These are phyloP conservation scores for Anguilla pacifica DNA, from an alignment of 2,797 vertebrate genomes.

Conservation along the genomic window DNA sequence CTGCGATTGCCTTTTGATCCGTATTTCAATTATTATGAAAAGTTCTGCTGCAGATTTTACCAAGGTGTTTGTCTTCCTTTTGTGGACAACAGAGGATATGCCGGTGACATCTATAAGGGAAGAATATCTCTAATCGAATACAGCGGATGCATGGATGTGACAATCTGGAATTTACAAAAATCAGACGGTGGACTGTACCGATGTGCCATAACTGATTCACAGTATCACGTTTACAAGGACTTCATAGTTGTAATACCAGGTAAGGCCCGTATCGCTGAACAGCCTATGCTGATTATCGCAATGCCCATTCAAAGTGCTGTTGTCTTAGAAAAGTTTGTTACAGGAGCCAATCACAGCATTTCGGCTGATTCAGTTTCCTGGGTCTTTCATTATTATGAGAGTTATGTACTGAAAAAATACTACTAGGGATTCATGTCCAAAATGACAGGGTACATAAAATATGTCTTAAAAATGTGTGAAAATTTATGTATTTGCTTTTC, in stretches of 20 bases:
- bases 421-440: no score
- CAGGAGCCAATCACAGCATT: no score
- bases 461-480: no score
- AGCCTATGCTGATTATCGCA: neutral
- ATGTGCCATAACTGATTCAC: constrained; percentile 52
- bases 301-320: no score
- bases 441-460: no score
- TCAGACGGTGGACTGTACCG: constrained; percentile 67
- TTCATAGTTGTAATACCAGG: constrained; percentile 59
- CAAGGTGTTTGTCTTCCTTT: constrained; percentile 47
- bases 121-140: constrained; percentile 54
- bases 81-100: constrained; percentile 59
- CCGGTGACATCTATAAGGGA: constrained; percentile 50
- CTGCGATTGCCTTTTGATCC: constrained; percentile 59
- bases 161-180: constrained; percentile 54
- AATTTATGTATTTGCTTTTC: neutral
- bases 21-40: constrained; percentile 54
- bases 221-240: constrained; percentile 51
- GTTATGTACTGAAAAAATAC: no score
- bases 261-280: constrained; percentile 46
- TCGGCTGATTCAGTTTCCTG: no score
- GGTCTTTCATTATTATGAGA: no score
- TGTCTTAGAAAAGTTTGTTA: no score
- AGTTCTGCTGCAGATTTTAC: constrained; percentile 65
- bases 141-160: constrained; percentile 62